Percentiles rank a stretch among this genome's conserved stretches.
Conservation (phyloP, 2,113 vertebrate species). For the Talpa occidentalis region DNA sequence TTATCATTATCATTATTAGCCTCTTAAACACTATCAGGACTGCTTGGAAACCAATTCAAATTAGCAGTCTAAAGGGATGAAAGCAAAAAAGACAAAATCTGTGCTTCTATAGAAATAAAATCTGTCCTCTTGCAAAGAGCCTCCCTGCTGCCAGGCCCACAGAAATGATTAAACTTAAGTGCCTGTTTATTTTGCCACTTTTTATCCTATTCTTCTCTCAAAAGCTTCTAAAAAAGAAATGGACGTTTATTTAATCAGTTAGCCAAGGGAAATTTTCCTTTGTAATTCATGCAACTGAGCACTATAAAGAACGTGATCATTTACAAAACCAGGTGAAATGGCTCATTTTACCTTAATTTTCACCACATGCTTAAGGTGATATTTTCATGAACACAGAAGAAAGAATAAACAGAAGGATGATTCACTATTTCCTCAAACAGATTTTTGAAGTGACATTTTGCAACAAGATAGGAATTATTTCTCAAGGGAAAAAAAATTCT, state of each 20-base stretch:
- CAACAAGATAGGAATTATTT: conserved; percentile 70
- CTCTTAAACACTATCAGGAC: not conserved
- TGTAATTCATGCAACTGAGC: conserved; percentile 38
- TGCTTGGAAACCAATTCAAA: not conserved
- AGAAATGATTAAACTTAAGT: conserved; percentile 49
- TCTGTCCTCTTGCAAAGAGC: not conserved
- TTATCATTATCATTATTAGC: conserved; percentile 31
- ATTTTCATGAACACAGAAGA: conserved; percentile 62
- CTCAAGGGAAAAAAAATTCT: conserved; percentile 31
- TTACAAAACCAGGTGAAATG: conserved; percentile 71
- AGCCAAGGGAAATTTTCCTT: conserved; percentile 57
- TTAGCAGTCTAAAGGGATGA: not conserved
- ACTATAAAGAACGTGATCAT: conserved; percentile 52
- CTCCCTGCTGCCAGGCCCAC: not conserved
- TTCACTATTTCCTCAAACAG: conserved; percentile 63
- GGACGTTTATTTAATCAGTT: conserved; percentile 72
- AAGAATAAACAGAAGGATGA: conserved; percentile 52
- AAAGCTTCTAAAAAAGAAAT: conserved; percentile 50
- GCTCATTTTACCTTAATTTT: conserved; percentile 72
- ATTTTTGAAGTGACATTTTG: conserved; percentile 71
- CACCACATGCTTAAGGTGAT: conserved; percentile 57
- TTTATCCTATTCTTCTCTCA: not conserved
- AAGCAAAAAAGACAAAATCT: conserved; percentile 5
- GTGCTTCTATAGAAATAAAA: not conserved
- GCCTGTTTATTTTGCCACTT: conserved; percentile 39